Evolutionary conservation across 2,797 vertebrate genomes (phyloP).

Genomic region (Clarias laeviceps): DNA sequence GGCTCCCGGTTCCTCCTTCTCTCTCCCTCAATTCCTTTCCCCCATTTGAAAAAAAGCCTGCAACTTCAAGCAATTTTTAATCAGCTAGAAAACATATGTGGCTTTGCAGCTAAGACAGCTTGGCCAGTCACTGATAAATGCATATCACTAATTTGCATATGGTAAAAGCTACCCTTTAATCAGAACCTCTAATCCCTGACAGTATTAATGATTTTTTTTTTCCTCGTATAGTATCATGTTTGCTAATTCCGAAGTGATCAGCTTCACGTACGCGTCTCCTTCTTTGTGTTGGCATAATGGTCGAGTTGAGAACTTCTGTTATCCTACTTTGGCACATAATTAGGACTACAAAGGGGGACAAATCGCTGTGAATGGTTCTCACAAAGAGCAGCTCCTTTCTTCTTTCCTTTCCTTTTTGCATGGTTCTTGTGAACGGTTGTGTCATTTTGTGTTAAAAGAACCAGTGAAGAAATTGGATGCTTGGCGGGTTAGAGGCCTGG

Average conservation of each 20-base stretch:
- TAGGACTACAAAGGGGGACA: conserved; percentile 99
- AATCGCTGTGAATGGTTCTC: conserved; percentile 96
- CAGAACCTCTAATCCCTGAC: conserved; percentile 99
- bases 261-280: conserved; percentile 98
- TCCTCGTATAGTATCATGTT: conserved; percentile 97
- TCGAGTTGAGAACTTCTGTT: conserved; percentile 99
- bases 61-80: conserved; percentile 99
- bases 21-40: conserved; percentile 57
- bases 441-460: conserved; percentile 69
- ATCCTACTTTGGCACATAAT: conserved; percentile 99
- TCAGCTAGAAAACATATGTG: conserved; percentile 99
- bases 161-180: conserved; percentile 99
- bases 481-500: conserved; percentile 66
- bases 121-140: conserved; percentile 99
- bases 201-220: conserved; percentile 99
- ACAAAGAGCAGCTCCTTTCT: conserved; percentile 94
- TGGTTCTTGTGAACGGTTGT: conserved; percentile 80
- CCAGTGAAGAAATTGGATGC: conserved; percentile 61
- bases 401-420: conserved; percentile 73
- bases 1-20: conserved; percentile 60
- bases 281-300: conserved; percentile 99
- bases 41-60: conserved; percentile 82
- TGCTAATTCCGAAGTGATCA: conserved; percentile 99
- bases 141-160: conserved; percentile 99
- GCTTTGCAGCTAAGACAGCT: conserved; percentile 99